Conservation (phyloP, 2,113 vertebrate species). For the Prinia subflava region DNA sequence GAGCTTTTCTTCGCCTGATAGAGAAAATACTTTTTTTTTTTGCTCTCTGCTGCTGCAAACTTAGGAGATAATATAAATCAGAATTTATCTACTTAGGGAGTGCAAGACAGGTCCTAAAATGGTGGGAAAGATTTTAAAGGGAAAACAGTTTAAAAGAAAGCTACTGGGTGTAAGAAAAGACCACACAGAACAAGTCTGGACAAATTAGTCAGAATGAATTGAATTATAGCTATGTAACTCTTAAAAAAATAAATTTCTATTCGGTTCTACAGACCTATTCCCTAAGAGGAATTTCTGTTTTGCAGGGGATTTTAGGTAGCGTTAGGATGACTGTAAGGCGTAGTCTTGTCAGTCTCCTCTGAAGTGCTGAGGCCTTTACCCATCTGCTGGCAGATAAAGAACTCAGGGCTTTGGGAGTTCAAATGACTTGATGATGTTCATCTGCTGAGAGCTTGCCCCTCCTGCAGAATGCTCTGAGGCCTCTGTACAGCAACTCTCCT, state of each 20-base stretch:
- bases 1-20: not conserved
- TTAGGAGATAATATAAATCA: not conserved
- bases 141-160: not conserved
- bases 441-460: not conserved
- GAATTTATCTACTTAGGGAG: not conserved
- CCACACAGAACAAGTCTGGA: not conserved
- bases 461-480: accelerated
- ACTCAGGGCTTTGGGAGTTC: not conserved
- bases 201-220: not conserved
- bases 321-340: not conserved
- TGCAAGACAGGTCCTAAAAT: not conserved
- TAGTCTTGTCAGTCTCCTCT: not conserved
- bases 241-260: conserved; percentile 15
- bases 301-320: not conserved
- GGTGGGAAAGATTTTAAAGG: not conserved
- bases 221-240: not conserved
- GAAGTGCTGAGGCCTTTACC: not conserved
- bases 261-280: not conserved
- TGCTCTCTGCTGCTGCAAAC: not conserved
- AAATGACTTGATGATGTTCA: not conserved
- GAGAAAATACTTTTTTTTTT: not conserved
- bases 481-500: not conserved
- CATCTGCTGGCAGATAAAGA: not conserved
- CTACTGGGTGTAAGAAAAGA: not conserved
- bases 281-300: not conserved